Conservation (phyloP, 1,140 invertebrate species). For the Polypedilum vanderplanki region DNA sequence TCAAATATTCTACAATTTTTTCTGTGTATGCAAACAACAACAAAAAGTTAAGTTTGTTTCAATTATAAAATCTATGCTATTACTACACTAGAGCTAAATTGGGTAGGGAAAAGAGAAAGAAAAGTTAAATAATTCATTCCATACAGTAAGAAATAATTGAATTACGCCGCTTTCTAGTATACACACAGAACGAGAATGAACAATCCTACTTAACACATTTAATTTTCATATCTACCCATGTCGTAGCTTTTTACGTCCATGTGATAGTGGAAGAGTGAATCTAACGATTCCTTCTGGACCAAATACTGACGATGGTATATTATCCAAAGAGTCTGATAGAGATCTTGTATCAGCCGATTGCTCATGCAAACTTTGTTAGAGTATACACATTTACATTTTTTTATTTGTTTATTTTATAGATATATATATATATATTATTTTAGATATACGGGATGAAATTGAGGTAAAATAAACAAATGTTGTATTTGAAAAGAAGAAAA, state of each 20-base stretch:
- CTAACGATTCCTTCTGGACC: constrained; percentile 45
- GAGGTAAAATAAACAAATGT: background rate
- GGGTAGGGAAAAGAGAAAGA: too few species aligned
- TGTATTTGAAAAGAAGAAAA: background rate
- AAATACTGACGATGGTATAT: constrained; percentile 45
- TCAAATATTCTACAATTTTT: too few species aligned
- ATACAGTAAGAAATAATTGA: too few species aligned
- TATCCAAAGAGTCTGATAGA: constrained; percentile 45
- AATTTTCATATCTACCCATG: constrained; percentile 45
- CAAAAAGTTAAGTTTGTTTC: too few species aligned
- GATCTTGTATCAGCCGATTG: constrained; percentile 44
- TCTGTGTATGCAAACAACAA: too few species aligned
- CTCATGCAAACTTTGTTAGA: constrained; percentile 43
- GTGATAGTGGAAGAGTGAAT: constrained; percentile 55
- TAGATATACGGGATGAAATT: background rate
- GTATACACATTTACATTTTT: background rate
- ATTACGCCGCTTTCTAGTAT: too few species aligned
- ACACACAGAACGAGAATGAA: too few species aligned
- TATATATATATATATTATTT: background rate
- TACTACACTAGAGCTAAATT: too few species aligned
- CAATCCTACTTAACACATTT: too few species aligned
- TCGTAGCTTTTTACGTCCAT: constrained; percentile 53
- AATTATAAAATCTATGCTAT: too few species aligned
- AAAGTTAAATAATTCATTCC: too few species aligned
- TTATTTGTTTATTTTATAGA: background rate